A percentile compares a stretch with the other conserved stretches of the same genome.
Conservation (phyloP, 2,113 vertebrate genomes). For the Cinclus mexicanus region DNA sequence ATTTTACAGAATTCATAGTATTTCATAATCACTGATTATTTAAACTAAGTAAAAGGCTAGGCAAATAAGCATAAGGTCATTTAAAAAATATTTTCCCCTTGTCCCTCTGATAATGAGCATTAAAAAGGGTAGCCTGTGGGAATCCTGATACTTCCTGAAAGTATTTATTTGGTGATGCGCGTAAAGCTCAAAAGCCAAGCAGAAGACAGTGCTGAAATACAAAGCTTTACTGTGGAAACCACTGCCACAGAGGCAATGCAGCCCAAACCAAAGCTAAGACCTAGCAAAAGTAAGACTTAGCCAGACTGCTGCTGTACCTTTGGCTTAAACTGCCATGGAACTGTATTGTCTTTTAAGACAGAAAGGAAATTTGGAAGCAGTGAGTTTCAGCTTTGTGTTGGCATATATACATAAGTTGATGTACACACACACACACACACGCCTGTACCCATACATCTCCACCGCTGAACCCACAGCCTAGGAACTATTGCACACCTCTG, state of each 20-base stretch:
- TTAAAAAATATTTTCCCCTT: not conserved
- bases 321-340: not conserved
- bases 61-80: not conserved
- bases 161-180: not conserved
- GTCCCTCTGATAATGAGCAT: not conserved
- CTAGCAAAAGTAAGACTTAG: not conserved
- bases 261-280: rapidly evolving
- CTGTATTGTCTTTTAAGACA: not conserved
- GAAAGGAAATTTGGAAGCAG: not conserved
- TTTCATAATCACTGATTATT: not conserved
- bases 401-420: not conserved
- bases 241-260: rapidly evolving
- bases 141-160: not conserved
- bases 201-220: not conserved
- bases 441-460: not conserved
- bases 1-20: not conserved
- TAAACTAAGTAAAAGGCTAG: not conserved
- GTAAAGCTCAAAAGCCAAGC: not conserved
- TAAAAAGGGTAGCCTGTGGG: not conserved
- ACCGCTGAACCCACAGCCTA: not conserved
- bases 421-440: rapidly evolving
- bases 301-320: not conserved
- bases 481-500: not conserved
- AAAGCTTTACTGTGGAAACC: not conserved
- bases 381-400: not conserved